phyloP scores from a whole-genome alignment of 2,888 invertebrate genomes.

The Drosophila neutralis region DNA sequence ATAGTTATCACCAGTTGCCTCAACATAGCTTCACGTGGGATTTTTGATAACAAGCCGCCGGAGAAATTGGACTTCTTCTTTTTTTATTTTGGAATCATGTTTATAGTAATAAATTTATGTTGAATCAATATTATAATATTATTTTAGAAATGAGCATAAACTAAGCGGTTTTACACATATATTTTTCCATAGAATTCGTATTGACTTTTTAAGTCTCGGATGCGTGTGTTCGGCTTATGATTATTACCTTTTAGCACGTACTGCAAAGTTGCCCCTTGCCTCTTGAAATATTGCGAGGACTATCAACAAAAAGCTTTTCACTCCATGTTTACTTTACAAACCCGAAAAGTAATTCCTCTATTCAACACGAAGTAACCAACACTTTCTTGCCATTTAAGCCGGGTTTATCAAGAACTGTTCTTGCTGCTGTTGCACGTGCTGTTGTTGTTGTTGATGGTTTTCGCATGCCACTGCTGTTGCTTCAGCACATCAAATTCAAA shows the following conservation, averaged over 20 bases:
- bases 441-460: constrained; percentile 23
- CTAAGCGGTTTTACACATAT: background rate
- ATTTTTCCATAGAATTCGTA: background rate
- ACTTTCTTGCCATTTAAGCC: constrained; percentile 32
- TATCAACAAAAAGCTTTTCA: background rate
- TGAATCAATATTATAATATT: background rate
- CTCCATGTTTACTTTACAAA: background rate
- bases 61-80: background rate
- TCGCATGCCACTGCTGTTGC: constrained; percentile 19
- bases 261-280: background rate
- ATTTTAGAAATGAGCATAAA: background rate
- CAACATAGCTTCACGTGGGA: background rate
- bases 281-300: background rate
- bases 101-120: background rate
- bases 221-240: background rate
- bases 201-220: background rate
- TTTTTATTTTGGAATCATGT: background rate
- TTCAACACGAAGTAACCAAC: constrained; percentile 8
- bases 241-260: background rate
- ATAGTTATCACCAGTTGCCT: background rate
- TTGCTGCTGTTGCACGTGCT: background rate
- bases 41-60: background rate
- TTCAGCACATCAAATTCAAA: constrained; percentile 48
- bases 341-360: constrained; percentile 3
- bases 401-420: constrained; percentile 26